Base-by-base conservation (phyloP, 2,113 vertebrate species). In the Panthera uncia region DNA sequence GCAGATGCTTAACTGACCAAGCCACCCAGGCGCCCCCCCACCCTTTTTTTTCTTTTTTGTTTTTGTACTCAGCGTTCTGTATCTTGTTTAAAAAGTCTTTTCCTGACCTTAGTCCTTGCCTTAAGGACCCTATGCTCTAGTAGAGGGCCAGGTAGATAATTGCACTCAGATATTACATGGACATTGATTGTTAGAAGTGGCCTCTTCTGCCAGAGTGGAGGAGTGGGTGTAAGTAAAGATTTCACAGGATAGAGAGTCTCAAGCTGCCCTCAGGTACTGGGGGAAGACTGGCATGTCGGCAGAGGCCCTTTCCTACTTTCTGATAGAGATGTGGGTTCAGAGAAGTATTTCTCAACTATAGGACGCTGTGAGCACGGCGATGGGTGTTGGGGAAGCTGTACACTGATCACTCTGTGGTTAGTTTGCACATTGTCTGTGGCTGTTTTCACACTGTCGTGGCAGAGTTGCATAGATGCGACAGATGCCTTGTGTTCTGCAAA, bases 21-120 rank as follows among this genome's bases (percentile, higher is more conserved):
- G 57, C 57, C 57, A 23, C 19, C 57, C 57, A 61, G 19, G 57
- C 8, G 21, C 57, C 57, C 21, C 57, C 52, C 52, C 15, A 38
- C 52, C 5, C 7, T 23, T 61, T 61, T 61, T 7, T 21, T 21
- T 7, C 1, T 9, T 45, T 63, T 9, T 63, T 27, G 10, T 66
- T 66, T 74, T 45, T 45, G 8, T 95, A 50, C 23, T 82, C 45
- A 52, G 52, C 29, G 4, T 82, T 89, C 23, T 61, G 0, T 66
- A 27, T 91, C 94, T 80, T 27, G 52, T 87, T 73, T 73, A 41
- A 93, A 76, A 86, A 63, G 8, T 79, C 55, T 82, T 93, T 92
- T 74, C 55, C 31, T 65, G 66, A 80, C 45, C 11, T 2, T 79
- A 73, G 45, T 85, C 36, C 45, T 95, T 91, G 52, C 81, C 82